Evolutionary conservation across 2,113 vertebrate genomes (phyloP), one percentile per base, ranked within the genome.

Genomic region (Sander lucioperca): DNA sequence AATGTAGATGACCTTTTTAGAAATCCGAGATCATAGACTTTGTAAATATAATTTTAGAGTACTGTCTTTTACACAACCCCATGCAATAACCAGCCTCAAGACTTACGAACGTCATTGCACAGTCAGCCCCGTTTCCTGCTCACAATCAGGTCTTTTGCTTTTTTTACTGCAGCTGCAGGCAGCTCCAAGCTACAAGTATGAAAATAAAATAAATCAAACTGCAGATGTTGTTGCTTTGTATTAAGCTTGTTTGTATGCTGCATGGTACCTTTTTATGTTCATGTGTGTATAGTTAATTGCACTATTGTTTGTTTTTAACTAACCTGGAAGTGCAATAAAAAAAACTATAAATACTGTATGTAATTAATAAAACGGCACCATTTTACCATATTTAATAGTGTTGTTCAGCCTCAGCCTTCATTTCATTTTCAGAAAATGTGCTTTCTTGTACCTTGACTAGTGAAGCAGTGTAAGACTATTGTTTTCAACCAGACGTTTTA

Each of bases 321-420:
- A 94, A 95, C 92, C 92, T 94, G 89, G 90, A 95, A 91, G 95
- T 96, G 95, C 95, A 96, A 96, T 95, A 95, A 94, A 93, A 89
- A 92, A 93, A 89, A 92, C 87, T 92, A 92, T 93, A 94, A 94
- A 94, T 94, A 95, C 90, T 95, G 94, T 95, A 92, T 93, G 94
- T 95, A 95, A 94, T 94, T 92, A 93, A 93, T 91, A 94, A 91
- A 87, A 85, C 69, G 82, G 76, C 88, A 92, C 91, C 84, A 88
- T 93, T 94, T 92, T 90, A 94, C 83, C 81, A 89, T 67, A 67
- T 66, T 45, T 59, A 27, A 68, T 80, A 8, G 13, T 36, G 9
- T 72, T 79, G 6, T 76, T 48, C 18, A 25, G 16, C 56, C 21
- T 68, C 48, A 23, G 15, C 4, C 1, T 19, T 84, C 54, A 36